Base-by-base conservation (phyloP, 1,140 invertebrate genomes). In the Drosophila paulistorum region DNA sequence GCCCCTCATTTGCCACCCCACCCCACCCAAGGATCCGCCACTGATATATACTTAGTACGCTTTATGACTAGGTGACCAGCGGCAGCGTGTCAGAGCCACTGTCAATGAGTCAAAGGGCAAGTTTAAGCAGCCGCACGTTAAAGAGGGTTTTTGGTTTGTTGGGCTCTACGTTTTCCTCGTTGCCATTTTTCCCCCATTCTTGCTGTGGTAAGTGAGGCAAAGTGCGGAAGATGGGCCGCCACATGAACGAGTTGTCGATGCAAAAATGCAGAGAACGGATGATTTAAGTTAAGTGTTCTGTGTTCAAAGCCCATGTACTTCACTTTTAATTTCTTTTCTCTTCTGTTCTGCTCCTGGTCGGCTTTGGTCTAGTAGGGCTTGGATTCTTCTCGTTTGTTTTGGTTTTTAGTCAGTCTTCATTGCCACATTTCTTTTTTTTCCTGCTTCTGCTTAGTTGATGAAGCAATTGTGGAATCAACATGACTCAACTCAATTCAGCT, bases 161-260 rank as follows among this genome's bases (percentile, higher is more conserved):
- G 30, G 30, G 30, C 3, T 30, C 6, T 30, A 6, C 6, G 30
- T 30, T 30, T 30, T 30, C 17, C 17, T 30, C 30, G 30, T 6
- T 30, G 26, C 30, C 6, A 1, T 30, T 51, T 35, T 35, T 7
- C 7, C 4, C 4, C 14, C n/a, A 17, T 45, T 45, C 20, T 48
- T 48, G 14, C 17, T 48, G 45, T 7, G 30, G 30, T 7, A 45
- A 45, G 17, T 51, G 45, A 51, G 10, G 17, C 17, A 20, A 51
- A 23, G 45, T 23, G 45, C 9, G 17, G 17, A 10, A 4, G 17
- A 3, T 11, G 17, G 2, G 45, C 45, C 45, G 45, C 45, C 45
- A 51, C 45, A 51, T 51, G 45, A 51, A 51, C 23, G 45, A 51
- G 45, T 51, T 51, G 45, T 51, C 45, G 45, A 51, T 51, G 45